These are phyloP conservation scores for Anser brachyrhynchus DNA, from an alignment of 2,113 vertebrate genomes.

Conservation along the genomic window DNA sequence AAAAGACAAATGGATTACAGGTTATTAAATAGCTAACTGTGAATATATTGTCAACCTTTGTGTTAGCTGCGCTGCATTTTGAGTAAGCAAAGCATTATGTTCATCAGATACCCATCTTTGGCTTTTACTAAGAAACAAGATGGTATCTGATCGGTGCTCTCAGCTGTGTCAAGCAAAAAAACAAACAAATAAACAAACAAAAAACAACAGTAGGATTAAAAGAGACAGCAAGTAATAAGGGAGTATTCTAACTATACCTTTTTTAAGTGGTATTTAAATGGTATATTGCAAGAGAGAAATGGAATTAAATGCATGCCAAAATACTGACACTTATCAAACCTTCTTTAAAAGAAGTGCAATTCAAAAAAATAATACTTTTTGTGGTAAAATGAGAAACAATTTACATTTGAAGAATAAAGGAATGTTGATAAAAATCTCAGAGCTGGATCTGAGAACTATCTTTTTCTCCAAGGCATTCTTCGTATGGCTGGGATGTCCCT, in stretches of 20 bases:
- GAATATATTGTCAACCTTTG: background rate
- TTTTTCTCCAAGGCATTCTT: background rate
- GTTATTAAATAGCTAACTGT: background rate
- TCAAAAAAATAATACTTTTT: background rate
- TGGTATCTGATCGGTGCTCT: background rate
- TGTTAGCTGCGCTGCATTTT: constrained; percentile 44
- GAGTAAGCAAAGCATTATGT: constrained; percentile 19
- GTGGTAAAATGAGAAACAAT: background rate
- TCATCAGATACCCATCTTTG: constrained; percentile 6
- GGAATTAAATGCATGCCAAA: constrained; percentile 5
- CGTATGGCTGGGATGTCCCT: background rate
- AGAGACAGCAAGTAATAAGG: background rate
- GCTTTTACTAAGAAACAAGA: constrained; percentile 42
- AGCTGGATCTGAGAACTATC: background rate
- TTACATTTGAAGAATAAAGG: background rate
- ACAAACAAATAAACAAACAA: too few relatives aligned
- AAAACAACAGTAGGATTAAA: background rate
- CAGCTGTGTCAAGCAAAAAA: background rate
- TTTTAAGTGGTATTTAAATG: background rate
- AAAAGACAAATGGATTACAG: background rate
- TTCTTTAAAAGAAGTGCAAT: background rate
- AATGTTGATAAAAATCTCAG: background rate
- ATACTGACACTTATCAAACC: background rate
- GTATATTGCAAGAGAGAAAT: background rate
- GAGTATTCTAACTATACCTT: background rate